Evolutionary conservation across 1,140 invertebrate species (phyloP).

Genomic region (Asbolus verrucosus): DNA sequence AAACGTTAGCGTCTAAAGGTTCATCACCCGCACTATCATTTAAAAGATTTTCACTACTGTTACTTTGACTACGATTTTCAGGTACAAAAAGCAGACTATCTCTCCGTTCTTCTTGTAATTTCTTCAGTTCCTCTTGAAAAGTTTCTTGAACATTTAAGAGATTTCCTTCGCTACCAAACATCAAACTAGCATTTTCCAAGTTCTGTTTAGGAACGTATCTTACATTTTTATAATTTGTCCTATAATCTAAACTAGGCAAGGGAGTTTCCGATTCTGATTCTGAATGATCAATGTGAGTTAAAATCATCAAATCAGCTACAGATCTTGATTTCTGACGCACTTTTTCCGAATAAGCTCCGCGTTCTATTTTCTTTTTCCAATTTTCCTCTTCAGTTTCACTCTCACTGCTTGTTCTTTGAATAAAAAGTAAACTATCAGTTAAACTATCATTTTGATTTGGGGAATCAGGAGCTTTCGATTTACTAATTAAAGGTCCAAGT

Average conservation of each 20-base stretch:
- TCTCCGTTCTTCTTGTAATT: constrained; percentile 65
- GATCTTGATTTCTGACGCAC: constrained; percentile 79
- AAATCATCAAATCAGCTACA: constrained; percentile 79
- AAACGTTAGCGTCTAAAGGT: constrained; percentile 10
- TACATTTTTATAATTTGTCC: constrained; percentile 57
- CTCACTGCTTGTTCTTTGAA: constrained; percentile 64
- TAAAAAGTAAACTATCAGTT: constrained; percentile 53
- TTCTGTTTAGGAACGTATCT: constrained; percentile 54
- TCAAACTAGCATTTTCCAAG: constrained; percentile 59
- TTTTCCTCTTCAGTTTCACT: constrained; percentile 78
- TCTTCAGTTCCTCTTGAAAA: constrained; percentile 70
- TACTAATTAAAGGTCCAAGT: constrained; percentile 54
- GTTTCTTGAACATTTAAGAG: constrained; percentile 69
- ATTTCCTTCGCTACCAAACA: constrained; percentile 71
- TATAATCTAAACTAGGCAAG: constrained; percentile 63
- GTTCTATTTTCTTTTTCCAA: constrained; percentile 73
- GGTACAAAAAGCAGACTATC: constrained; percentile 65
- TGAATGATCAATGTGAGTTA: constrained; percentile 76
- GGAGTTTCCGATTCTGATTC: constrained; percentile 73
- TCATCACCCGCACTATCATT: constrained; percentile 42
- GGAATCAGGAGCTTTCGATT: constrained; percentile 13
- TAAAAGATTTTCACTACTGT: constrained; percentile 21
- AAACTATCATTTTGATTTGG: constrained; percentile 50
- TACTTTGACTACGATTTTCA: constrained; percentile 59
- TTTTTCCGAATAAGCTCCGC: constrained; percentile 76